Conservation (phyloP, 2,113 vertebrate species). For the Phalacrocorax carbo region DNA sequence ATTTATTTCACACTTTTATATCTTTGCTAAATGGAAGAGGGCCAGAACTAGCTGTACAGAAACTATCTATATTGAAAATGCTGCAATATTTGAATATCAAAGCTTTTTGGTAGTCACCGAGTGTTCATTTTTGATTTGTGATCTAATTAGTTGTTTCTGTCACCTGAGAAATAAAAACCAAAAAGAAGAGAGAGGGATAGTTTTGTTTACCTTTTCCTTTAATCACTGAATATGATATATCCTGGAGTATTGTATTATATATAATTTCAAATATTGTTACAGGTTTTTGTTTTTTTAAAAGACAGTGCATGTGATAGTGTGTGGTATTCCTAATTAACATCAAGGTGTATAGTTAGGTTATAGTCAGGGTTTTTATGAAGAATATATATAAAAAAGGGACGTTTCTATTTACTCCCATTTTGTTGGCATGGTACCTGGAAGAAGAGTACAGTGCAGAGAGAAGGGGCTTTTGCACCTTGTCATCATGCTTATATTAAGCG, state of each 20-base stretch:
- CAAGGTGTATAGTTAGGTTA: neutral
- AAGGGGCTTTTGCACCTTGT: neutral
- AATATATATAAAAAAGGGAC: neutral
- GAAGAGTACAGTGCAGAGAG: neutral
- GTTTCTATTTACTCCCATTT: neutral
- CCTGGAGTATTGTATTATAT: neutral
- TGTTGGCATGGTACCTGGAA: neutral
- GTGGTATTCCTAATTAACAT: neutral
- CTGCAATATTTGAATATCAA: neutral
- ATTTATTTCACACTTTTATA: neutral
- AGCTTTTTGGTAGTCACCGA: neutral
- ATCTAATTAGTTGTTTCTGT: neutral
- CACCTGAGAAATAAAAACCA: neutral
- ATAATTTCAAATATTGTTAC: neutral
- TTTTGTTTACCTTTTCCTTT: neutral
- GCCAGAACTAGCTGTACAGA: neutral
- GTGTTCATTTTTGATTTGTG: neutral
- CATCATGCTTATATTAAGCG: neutral
- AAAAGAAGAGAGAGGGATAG: too few relatives aligned
- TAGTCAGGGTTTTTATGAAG: too few relatives aligned
- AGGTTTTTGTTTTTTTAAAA: neutral
- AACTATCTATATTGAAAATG: neutral
- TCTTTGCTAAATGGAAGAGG: neutral
- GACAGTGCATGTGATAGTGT: neutral
- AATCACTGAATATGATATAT: neutral